These are phyloP conservation scores for Drosophila subobscura DNA, from an alignment of 1,140 invertebrate genomes.

Conservation along the genomic window DNA sequence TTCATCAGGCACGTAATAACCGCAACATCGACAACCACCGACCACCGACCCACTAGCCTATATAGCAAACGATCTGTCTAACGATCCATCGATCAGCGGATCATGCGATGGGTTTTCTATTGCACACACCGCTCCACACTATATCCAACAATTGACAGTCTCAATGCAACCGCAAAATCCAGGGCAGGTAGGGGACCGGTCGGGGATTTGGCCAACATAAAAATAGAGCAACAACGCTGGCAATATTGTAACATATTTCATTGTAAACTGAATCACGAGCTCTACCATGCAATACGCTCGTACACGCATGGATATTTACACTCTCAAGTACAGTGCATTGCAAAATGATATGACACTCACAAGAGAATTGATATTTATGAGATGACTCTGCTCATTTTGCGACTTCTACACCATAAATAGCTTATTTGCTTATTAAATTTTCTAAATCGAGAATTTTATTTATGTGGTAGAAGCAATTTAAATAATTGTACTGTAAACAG, in stretches of 20 bases:
- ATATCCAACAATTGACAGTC: constrained; percentile 38
- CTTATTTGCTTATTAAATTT: too few relatives aligned
- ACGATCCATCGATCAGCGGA: constrained; percentile 35
- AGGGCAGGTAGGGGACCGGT: constrained; percentile 28
- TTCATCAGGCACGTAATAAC: constrained; percentile 65
- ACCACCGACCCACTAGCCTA: constrained; percentile 66
- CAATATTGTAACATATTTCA: constrained; percentile 14
- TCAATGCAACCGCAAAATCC: constrained; percentile 55
- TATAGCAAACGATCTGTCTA: constrained; percentile 46
- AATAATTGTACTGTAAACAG: too few relatives aligned
- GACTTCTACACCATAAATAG: too few relatives aligned
- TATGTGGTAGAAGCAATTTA: too few relatives aligned
- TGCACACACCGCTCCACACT: constrained; percentile 38
- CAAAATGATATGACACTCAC: constrained; percentile 1
- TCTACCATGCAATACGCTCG: constrained; percentile 6
- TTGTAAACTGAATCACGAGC: constrained; percentile 40
- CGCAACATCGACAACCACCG: constrained; percentile 33
- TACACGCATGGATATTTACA: too few relatives aligned
- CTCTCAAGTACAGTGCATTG: constrained; percentile 8
- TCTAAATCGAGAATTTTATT: too few relatives aligned
- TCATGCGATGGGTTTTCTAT: constrained; percentile 37
- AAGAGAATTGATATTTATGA: too few relatives aligned
- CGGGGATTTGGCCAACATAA: constrained; percentile 25
- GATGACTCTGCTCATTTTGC: too few relatives aligned
- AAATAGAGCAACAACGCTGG: constrained; percentile 7